Percentiles rank a stretch among this genome's conserved stretches.
Conservation (phyloP, 2,113 vertebrate species). For the Pelecanus crispus region DNA sequence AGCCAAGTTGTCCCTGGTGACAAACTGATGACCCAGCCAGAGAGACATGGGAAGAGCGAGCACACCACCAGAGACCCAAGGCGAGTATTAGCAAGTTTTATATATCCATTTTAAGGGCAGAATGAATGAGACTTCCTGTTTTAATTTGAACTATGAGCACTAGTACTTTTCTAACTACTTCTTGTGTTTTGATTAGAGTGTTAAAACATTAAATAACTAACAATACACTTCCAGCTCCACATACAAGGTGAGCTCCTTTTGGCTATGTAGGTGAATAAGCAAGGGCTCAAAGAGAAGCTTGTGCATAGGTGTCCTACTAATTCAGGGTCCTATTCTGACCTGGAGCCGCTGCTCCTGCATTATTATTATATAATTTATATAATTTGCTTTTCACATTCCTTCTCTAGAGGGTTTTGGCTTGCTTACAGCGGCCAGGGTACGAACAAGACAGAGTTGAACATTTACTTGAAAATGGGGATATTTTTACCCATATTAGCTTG, state of each 20-base stretch:
- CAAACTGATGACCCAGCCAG: neutral
- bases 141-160: neutral
- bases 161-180: neutral
- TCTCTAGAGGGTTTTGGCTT: neutral
- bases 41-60: neutral
- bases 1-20: neutral
- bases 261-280: neutral
- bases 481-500: neutral
- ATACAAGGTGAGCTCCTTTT: neutral
- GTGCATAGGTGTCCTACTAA: neutral
- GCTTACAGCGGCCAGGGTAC: neutral
- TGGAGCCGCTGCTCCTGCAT: neutral
- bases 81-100: rapidly evolving
- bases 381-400: neutral
- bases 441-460: neutral
- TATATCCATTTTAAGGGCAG: neutral
- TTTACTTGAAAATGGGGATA: neutral
- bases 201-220: neutral
- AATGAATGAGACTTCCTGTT: neutral
- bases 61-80: neutral
- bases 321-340: neutral
- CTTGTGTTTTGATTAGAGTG: neutral
- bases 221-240: neutral
- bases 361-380: neutral
- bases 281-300: neutral